These are phyloP conservation scores for Acestrorhynchus altus DNA, from an alignment of 2,797 vertebrate genomes.

Conservation along the genomic window DNA sequence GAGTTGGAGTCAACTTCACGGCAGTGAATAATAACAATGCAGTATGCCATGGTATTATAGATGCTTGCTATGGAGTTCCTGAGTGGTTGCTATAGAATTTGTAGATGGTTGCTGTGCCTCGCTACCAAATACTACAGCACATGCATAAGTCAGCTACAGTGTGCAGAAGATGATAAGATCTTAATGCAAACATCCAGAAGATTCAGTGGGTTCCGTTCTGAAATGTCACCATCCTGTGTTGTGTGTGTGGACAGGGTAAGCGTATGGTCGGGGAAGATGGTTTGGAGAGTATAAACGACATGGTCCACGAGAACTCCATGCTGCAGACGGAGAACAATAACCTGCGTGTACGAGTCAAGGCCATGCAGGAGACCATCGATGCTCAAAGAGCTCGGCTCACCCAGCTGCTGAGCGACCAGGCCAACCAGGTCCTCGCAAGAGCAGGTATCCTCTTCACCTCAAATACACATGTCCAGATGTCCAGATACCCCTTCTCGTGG, in stretches of 20 bases:
- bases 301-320: slow-evolving; percentile 98
- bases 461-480: no score
- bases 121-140: background rate
- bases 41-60: no score
- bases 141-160: background rate
- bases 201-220: background rate
- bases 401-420: slow-evolving; percentile 90
- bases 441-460: slow-evolving; percentile 76
- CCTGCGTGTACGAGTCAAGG: slow-evolving; percentile 92
- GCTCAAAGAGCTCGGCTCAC: slow-evolving; percentile 87
- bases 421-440: slow-evolving; percentile 86
- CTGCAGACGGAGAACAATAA: slow-evolving; percentile 96
- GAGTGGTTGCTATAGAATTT: no score
- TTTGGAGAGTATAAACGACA: slow-evolving; percentile 92
- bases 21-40: no score
- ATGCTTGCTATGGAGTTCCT: no score
- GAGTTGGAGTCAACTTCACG: no score
- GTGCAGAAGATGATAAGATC: background rate
- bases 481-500: no score
- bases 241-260: slow-evolving; percentile 82
- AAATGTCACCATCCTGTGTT: background rate
- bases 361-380: slow-evolving; percentile 96
- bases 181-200: background rate
- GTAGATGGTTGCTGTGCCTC: no score
- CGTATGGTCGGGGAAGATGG: slow-evolving; percentile 95